Evolutionary conservation across 2,797 vertebrate species (phyloP).

Genomic region (Coregonus suidteri): DNA sequence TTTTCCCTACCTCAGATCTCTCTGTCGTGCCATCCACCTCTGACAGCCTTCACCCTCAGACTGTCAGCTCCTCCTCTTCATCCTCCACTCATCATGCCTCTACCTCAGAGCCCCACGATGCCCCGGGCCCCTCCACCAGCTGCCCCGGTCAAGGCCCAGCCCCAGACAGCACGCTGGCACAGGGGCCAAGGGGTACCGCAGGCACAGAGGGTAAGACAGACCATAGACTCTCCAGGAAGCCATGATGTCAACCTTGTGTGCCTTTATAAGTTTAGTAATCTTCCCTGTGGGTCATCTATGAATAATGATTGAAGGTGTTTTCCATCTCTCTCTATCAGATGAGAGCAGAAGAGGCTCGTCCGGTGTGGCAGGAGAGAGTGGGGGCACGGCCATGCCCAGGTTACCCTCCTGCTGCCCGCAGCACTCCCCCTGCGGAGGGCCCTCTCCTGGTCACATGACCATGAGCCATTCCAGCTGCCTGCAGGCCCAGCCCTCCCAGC

Average conservation of each 20-base stretch:
- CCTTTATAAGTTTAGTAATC: neutral
- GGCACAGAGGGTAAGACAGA: conserved; percentile 82
- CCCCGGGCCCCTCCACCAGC: conserved; percentile 81
- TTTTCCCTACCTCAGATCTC: conserved; percentile 77
- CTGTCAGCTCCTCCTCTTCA: conserved; percentile 83
- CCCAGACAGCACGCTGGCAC: conserved; percentile 75
- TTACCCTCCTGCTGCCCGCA: conserved; percentile 97
- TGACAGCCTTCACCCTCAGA: conserved; percentile 82
- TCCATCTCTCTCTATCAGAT: conserved; percentile 70
- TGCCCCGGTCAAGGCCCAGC: conserved; percentile 79
- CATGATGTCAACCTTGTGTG: neutral
- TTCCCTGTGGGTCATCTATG: neutral
- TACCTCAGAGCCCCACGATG: conserved; percentile 94
- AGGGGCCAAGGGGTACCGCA: conserved; percentile 71
- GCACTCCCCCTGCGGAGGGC: conserved; percentile 92
- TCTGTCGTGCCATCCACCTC: conserved; percentile 93
- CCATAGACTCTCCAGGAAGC: conserved; percentile 12
- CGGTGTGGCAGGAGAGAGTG: conserved; percentile 76
- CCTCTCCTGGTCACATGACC: conserved; percentile 85
- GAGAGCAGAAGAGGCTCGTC: conserved; percentile 83
- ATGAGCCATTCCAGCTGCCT: conserved; percentile 90
- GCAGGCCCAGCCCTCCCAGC: conserved; percentile 78
- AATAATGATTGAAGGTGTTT: neutral
- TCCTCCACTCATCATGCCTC: conserved; percentile 87
- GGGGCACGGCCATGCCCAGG: conserved; percentile 90